Evolutionary conservation across 2,888 invertebrate species (phyloP).

Genomic region (Germaria angustata): DNA sequence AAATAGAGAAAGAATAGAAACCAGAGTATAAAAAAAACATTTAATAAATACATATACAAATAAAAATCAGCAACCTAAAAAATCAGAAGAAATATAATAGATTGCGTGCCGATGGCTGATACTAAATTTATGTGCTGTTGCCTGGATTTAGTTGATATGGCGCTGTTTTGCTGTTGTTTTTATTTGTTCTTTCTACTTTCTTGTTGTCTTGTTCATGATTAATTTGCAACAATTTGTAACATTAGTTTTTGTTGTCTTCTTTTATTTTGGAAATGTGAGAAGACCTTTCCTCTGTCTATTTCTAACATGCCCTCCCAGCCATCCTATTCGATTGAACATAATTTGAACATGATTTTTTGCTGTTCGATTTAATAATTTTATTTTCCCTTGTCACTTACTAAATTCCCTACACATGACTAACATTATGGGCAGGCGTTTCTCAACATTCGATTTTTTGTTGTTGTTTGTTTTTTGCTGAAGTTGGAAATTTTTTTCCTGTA

Average conservation of each 20-base stretch:
- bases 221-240: slow-evolving; percentile 64
- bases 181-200: neutral
- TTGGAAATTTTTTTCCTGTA: neutral
- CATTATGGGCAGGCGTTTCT: slow-evolving; percentile 1
- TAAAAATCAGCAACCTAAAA: neutral
- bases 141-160: slow-evolving; percentile 50
- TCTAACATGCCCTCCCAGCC: neutral
- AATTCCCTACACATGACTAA: slow-evolving; percentile 35
- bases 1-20: neutral
- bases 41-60: neutral
- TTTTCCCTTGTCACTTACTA: slow-evolving; percentile 36
- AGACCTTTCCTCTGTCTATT: neutral
- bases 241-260: slow-evolving; percentile 7
- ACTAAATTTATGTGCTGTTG: slow-evolving; percentile 60
- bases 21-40: neutral
- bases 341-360: slow-evolving; percentile 49
- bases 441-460: slow-evolving; percentile 3
- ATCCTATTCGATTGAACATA: neutral
- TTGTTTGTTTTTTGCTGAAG: too few species aligned
- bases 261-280: neutral
- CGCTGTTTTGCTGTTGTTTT: slow-evolving; percentile 10
- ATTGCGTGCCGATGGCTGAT: slow-evolving; percentile 64
- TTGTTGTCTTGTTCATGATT: slow-evolving; percentile 55
- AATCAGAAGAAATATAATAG: slow-evolving; percentile 39
- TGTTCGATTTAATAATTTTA: slow-evolving; percentile 51